phyloP scores from a whole-genome alignment of 2,113 vertebrate species.

The Perccottus glenii region DNA sequence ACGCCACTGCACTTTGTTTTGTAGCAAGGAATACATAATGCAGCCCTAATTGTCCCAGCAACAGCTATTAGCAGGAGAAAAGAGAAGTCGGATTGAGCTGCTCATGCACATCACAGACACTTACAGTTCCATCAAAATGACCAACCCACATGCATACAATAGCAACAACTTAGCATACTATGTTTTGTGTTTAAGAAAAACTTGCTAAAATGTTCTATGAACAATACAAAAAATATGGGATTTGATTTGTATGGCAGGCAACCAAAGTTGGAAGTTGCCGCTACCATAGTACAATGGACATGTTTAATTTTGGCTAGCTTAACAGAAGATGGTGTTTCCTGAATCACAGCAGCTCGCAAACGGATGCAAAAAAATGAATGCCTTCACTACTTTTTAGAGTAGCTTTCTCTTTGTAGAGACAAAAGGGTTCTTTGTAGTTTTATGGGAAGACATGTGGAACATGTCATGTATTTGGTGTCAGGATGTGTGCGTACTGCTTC shows the following conservation, averaged over 20 bases:
- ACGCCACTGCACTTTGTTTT: slow-evolving; percentile 70
- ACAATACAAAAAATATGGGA: too few species aligned
- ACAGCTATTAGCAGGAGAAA: slow-evolving; percentile 60
- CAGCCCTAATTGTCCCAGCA: slow-evolving; percentile 52
- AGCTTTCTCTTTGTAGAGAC: slow-evolving; percentile 69
- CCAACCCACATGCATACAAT: slow-evolving; percentile 2
- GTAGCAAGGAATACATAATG: slow-evolving; percentile 56
- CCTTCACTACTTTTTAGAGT: slow-evolving; percentile 23
- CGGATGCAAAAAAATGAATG: slow-evolving; percentile 4
- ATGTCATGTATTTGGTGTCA: slow-evolving; percentile 79
- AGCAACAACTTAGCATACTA: too few species aligned
- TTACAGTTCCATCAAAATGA: background rate
- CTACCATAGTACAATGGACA: too few species aligned
- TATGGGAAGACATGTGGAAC: slow-evolving; percentile 71
- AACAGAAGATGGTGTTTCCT: slow-evolving; percentile 22
- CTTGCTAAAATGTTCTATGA: too few species aligned
- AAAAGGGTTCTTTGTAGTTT: slow-evolving; percentile 79
- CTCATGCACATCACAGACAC: background rate
- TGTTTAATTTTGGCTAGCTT: slow-evolving; percentile 4
- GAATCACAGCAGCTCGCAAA: slow-evolving; percentile 34
- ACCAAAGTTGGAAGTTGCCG: too few species aligned
- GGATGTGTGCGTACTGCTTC: slow-evolving; percentile 70
- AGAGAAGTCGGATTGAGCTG: slow-evolving; percentile 31
- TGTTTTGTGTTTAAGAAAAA: background rate
- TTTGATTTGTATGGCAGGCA: too few species aligned